Evolutionary conservation across 2,888 invertebrate genomes (phyloP), one percentile per base, ranked within the genome.

Genomic region (Geotrupes spiniger): DNA sequence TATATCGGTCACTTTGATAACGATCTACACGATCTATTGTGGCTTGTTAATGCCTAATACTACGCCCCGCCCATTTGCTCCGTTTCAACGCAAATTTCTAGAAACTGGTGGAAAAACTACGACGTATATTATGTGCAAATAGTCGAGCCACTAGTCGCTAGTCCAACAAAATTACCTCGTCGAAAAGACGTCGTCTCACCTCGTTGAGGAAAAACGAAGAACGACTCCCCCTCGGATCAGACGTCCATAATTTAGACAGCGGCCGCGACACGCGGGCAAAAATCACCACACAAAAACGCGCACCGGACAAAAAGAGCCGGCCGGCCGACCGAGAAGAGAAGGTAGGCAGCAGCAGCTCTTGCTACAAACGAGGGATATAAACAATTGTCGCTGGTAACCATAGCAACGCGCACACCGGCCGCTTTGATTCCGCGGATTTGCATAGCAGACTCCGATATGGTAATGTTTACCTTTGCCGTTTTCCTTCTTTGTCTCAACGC

Each of bases 381-480:
- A 70, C 68, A 70, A 70, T 70, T 68, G 68, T 62, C 63, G 64
- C 61, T 21, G 59, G 65, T 65, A 65, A 65, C 67, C 66, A 66
- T 67, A 64, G 69, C 64, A 66, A 66, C 66, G 66, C 61, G 63
- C 61, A 63, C 65, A 58, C 66, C 70, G 70, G 70, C 69, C 59
- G 68, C 69, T 70, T 70, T 69, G 69, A 69, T 68, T 68, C 63
- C 61, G 21, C 21, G 62, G 66, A 71, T 71, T 71, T 71, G 71
- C 71, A 71, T 71, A 70, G 70, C 67, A 64, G 68, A 66, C 68
- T 69, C 68, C 61, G 69, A 71, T 71, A 71, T 71, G 71, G 71
- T 70, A 71, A 71, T 71, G 69, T 64, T 66, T 21, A 6, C 21
- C 21, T 21, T 21, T 21, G 4, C 4, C 3, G 3, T 3, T 21